Base-by-base conservation (phyloP, 2,888 invertebrate genomes). In the Calephelis perditalis region DNA sequence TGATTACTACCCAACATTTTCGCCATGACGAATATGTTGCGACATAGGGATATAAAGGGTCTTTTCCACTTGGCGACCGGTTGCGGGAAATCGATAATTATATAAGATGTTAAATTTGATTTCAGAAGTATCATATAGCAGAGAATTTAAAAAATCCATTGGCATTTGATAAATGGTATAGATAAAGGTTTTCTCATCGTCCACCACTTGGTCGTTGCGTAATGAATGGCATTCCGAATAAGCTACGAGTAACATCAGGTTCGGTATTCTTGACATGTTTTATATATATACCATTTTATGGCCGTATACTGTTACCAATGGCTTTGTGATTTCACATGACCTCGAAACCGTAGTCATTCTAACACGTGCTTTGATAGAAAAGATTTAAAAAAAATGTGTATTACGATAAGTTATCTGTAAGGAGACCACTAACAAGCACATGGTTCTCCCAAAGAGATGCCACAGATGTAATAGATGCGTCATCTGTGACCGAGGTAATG, bases 131-230 rank as follows among this genome's bases (percentile, higher is more conserved):
- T 52, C 52, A 35, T 26, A 36, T 52, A 35, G 52, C 52, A 52
- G 11, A 36, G 26, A 4, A 35, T 35, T 11, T 26, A 49, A 36
- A 36, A 52, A 3, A 36, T 52, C 52, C 52, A 35, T 36, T 52
- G 52, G 52, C 52, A 52, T 52, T 52, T 52, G 52, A 52, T 52
- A 5, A 52, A 36, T 36, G 35, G 52, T 36, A 52, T 26, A 52
- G 52, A 52, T 52, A 52, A 52, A 52, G 52, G 52, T 52, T 35
- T 35, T 52, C 52, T 36, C 52, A 52, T 52, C 52, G 52, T 35
- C 49, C 35, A 52, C 10, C 26, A 15, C 26, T 49, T 15, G 8
- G 49, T 49, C 12, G 26, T 49, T 49, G 15, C 26, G 35, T 11
- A 52, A 52, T n/a, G 47, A 26, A 26, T 26, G 4, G 26, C 26